Evolutionary conservation across 2,113 vertebrate species (phyloP).

Genomic region (Grallaria varia): DNA sequence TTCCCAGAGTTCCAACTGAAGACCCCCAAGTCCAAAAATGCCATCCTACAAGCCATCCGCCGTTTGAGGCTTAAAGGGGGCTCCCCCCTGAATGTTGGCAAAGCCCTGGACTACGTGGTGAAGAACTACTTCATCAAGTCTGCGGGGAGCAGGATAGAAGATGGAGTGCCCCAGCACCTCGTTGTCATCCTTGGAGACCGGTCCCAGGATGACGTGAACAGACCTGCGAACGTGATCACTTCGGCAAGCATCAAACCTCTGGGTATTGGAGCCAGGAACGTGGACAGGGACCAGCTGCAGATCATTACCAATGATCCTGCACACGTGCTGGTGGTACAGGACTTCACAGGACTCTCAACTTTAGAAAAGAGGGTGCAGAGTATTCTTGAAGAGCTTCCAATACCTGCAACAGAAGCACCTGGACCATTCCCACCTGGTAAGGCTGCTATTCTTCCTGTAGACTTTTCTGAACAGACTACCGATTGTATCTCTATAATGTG

Average conservation of each 20-base stretch:
- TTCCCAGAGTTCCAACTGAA: constrained; percentile 87
- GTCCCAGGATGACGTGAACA: constrained; percentile 82
- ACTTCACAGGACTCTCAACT: constrained; percentile 77
- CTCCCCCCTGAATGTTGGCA: constrained; percentile 78
- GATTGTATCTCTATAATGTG: neutral
- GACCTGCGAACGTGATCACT: constrained; percentile 75
- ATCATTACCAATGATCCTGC: constrained; percentile 72
- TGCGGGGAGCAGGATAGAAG: constrained; percentile 82
- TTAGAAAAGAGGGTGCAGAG: constrained; percentile 68
- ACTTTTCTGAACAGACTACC: neutral
- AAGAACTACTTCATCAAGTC: constrained; percentile 81
- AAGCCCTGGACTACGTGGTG: constrained; percentile 84
- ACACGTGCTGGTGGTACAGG: constrained; percentile 76
- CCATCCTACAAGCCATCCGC: constrained; percentile 77
- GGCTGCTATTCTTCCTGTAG: neutral
- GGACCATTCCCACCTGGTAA: neutral
- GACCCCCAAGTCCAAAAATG: constrained; percentile 76
- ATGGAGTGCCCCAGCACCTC: constrained; percentile 88
- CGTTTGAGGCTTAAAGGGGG: constrained; percentile 86
- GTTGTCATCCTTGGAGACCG: constrained; percentile 87
- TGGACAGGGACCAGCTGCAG: constrained; percentile 77
- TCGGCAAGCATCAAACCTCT: constrained; percentile 75
- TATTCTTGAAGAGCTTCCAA: constrained; percentile 45
- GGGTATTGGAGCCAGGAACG: constrained; percentile 79
- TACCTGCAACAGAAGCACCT: constrained; percentile 6